These are phyloP conservation scores for Porites lobata DNA, from an alignment of 92 coral and sea anemone genomes.

Conservation along the genomic window DNA sequence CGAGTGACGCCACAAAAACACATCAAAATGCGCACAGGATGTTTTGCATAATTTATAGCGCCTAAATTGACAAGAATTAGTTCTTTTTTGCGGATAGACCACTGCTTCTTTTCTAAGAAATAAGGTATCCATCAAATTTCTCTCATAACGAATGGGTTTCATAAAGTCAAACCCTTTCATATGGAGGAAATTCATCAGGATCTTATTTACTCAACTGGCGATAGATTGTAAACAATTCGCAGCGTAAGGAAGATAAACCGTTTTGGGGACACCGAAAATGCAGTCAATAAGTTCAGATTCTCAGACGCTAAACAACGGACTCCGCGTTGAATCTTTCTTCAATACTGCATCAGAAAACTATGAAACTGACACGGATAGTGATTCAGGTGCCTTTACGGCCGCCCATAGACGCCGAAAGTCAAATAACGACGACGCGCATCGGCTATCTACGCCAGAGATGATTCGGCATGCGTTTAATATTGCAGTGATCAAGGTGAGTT, in stretches of 20 bases:
- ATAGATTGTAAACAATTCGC: not conserved
- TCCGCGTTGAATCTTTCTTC: constrained; percentile 30
- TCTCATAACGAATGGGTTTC: not conserved
- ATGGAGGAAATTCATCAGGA: not conserved
- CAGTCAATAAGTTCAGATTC: constrained; percentile 31
- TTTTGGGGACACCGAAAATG: not conserved
- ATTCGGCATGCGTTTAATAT: constrained; percentile 72
- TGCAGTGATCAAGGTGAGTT: constrained; percentile 72
- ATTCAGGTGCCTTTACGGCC: constrained; percentile 45
- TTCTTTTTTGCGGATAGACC: constrained; percentile 10
- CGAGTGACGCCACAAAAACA: constrained; percentile 1
- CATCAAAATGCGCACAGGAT: constrained; percentile 46
- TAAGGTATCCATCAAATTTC: constrained; percentile 1
- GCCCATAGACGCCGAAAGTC: constrained; percentile 17
- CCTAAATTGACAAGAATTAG: constrained; percentile 20
- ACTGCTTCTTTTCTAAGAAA: not conserved
- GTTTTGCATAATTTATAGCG: constrained; percentile 37
- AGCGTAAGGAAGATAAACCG: constrained; percentile 3
- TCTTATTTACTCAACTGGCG: constrained; percentile 10
- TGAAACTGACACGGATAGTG: constrained; percentile 66
- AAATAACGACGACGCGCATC: constrained; percentile 25
- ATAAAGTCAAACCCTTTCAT: not conserved
- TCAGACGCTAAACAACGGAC: constrained; percentile 8
- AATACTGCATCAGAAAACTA: constrained; percentile 30
- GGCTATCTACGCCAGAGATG: constrained; percentile 79